phyloP scores from a whole-genome alignment of 2,888 invertebrate species.

The Venusia cambrica region DNA sequence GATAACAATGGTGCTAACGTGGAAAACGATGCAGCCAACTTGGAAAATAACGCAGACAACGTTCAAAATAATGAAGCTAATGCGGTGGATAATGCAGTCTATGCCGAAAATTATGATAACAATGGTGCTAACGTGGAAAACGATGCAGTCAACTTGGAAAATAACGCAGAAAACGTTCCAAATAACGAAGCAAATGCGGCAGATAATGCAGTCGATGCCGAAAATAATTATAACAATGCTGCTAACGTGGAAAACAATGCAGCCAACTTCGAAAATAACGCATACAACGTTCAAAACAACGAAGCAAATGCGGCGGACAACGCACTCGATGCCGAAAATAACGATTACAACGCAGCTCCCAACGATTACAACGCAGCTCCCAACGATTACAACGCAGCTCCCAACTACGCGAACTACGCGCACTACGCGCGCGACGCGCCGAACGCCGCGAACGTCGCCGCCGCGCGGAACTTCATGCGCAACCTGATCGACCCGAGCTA shows the following conservation, averaged over 20 bases:
- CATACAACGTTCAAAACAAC: background rate
- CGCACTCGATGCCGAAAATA: background rate
- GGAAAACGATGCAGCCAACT: background rate
- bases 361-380: background rate
- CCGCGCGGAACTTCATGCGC: background rate
- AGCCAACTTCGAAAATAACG: background rate
- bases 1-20: background rate
- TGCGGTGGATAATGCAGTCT: no score
- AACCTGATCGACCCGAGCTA: no score
- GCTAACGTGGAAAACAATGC: background rate
- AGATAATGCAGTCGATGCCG: background rate
- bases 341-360: background rate
- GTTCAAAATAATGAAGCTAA: no score
- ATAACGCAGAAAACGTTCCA: no score
- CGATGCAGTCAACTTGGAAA: no score
- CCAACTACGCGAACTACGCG: background rate
- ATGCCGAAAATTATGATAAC: no score
- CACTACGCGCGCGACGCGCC: no score
- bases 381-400: background rate
- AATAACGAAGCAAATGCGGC: no score
- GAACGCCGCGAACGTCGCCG: background rate
- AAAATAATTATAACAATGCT: background rate
- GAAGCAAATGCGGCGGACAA: background rate
- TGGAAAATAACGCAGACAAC: no score
- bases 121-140: no score